phyloP scores from a whole-genome alignment of 1,140 invertebrate species.

The Bombus polaris region DNA sequence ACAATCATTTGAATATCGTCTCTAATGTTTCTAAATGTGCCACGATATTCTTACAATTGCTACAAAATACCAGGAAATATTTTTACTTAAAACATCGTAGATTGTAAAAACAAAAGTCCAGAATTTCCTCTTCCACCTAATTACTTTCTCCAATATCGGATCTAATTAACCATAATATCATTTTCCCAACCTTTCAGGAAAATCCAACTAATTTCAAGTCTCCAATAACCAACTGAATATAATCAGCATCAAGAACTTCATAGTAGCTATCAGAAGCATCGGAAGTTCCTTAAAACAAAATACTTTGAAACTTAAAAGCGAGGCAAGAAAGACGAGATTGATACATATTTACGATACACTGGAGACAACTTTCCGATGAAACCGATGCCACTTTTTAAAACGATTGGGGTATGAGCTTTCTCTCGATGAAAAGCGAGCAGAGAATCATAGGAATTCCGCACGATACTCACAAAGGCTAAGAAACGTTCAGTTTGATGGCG shows the following conservation, averaged over 20 bases:
- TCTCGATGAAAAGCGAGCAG: neutral
- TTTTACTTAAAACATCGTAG: too few species aligned
- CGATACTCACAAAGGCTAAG: neutral
- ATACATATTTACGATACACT: neutral
- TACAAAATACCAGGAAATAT: too few species aligned
- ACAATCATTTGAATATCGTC: too few species aligned
- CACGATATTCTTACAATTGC: too few species aligned
- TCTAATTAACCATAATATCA: neutral
- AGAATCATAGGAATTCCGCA: neutral
- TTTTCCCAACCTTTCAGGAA: neutral
- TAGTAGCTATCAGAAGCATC: neutral
- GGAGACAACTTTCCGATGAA: neutral
- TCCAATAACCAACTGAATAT: neutral
- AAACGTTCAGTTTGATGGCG: neutral
- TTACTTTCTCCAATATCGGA: neutral
- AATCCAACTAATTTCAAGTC: neutral
- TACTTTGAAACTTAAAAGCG: neutral
- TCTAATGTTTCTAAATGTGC: too few species aligned
- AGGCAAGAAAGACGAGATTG: neutral
- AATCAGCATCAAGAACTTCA: neutral
- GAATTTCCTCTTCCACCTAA: neutral
- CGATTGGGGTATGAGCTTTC: neutral
- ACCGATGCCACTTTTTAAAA: neutral
- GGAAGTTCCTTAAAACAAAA: neutral
- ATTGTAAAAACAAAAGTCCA: neutral